Percentiles rank a stretch among this genome's conserved stretches.
Conservation (phyloP, 2,797 vertebrate genomes). For the Vipera latastei region DNA sequence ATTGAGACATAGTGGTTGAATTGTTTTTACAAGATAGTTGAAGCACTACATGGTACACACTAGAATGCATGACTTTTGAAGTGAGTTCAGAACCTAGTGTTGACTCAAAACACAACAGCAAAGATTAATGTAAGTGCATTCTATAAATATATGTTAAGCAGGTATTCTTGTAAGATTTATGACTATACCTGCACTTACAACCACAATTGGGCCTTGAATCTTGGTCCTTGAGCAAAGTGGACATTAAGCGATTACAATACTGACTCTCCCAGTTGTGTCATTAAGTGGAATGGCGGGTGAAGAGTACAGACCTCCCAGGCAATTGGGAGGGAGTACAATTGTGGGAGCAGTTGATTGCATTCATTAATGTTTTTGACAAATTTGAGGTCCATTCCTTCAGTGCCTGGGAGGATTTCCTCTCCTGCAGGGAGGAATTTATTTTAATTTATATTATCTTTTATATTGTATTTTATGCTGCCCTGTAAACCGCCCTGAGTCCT, state of each 20-base stretch:
- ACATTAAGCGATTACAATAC: neutral
- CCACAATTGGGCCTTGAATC: neutral
- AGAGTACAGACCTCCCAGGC: neutral
- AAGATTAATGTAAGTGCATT: neutral
- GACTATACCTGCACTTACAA: neutral
- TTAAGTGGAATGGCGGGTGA: neutral
- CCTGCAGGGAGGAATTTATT: neutral
- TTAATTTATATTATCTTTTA: too few species aligned
- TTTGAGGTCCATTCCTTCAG: neutral
- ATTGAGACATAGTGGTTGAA: neutral
- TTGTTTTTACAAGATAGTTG: neutral
- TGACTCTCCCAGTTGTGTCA: neutral
- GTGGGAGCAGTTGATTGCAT: neutral
- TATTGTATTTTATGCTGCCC: too few species aligned
- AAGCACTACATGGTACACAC: neutral
- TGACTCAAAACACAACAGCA: neutral
- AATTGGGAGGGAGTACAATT: neutral
- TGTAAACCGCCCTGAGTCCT: too few species aligned
- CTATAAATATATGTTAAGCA: neutral
- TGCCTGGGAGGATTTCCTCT: neutral
- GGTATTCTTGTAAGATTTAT: neutral
- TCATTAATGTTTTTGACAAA: neutral
- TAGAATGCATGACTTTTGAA: neutral
- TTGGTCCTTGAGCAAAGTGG: neutral
- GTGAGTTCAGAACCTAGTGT: neutral